Conservation (phyloP, 1,140 invertebrate species). For the Lamellibrachia luymesi region DNA sequence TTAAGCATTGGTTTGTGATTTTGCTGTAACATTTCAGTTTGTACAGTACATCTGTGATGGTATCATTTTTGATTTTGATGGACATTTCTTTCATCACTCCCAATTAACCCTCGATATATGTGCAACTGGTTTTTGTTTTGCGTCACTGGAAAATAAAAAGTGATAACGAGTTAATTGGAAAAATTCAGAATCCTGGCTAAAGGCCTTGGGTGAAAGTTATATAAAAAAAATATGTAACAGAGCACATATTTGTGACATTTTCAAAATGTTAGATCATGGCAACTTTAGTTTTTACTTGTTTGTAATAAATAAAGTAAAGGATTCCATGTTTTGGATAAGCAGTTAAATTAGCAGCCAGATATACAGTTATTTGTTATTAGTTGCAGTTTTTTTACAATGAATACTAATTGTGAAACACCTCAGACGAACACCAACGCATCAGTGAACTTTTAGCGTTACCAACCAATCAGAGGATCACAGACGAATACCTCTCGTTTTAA, state of each 20-base stretch:
- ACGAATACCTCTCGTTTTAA: background rate
- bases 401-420: background rate
- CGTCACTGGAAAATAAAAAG: too few relatives aligned
- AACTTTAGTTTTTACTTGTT: background rate
- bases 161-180: too few relatives aligned
- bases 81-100: too few relatives aligned
- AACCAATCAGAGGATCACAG: background rate
- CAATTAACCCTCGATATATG: too few relatives aligned
- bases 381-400: background rate
- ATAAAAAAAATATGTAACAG: background rate
- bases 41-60: too few relatives aligned
- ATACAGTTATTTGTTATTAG: background rate
- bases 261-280: background rate
- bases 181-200: too few relatives aligned
- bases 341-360: background rate
- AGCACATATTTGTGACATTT: background rate
- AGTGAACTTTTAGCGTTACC: background rate
- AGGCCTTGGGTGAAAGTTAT: too few relatives aligned
- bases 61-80: too few relatives aligned
- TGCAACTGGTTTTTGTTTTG: too few relatives aligned
- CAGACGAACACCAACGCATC: background rate
- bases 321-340: background rate
- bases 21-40: too few relatives aligned
- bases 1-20: too few relatives aligned
- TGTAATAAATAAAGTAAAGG: background rate